Conservation (phyloP, 1,140 invertebrate species). For the Trichomalopsis sarcophagae region DNA sequence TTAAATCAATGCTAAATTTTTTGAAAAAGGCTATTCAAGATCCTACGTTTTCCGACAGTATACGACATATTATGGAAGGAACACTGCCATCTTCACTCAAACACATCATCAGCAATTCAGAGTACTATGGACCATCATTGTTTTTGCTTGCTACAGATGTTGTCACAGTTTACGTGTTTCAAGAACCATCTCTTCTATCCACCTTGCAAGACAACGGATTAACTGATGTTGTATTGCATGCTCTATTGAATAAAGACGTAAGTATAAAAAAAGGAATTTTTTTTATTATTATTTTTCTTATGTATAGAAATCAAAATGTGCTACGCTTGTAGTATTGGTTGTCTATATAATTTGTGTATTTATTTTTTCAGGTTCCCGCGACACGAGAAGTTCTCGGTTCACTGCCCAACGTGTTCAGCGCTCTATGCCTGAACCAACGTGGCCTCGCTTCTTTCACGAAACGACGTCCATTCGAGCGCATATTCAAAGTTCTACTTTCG, state of each 20-base stretch:
- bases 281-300: not conserved
- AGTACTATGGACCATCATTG: conserved; percentile 93
- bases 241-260: conserved; percentile 90
- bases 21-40: conserved; percentile 91
- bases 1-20: conserved; percentile 94
- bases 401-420: conserved; percentile 93
- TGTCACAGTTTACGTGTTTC: conserved; percentile 94
- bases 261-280: conserved; percentile 52
- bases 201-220: conserved; percentile 91
- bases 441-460: conserved; percentile 89
- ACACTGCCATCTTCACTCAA: conserved; percentile 88
- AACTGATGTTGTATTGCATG: conserved; percentile 92
- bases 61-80: conserved; percentile 93
- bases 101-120: conserved; percentile 94
- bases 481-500: conserved; percentile 89
- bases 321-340: not conserved
- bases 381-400: conserved; percentile 92
- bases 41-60: conserved; percentile 87
- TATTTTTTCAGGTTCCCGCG: conserved; percentile 81
- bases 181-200: conserved; percentile 91
- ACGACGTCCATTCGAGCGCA: conserved; percentile 88
- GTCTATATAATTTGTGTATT: conserved; percentile 13
- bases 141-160: conserved; percentile 94
- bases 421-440: conserved; percentile 89
- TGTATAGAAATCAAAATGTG: not conserved